A percentile compares a stretch with the other conserved stretches of the same genome.
Conservation (phyloP, 2,797 vertebrate species). For the Pseudochirops corinnae region DNA sequence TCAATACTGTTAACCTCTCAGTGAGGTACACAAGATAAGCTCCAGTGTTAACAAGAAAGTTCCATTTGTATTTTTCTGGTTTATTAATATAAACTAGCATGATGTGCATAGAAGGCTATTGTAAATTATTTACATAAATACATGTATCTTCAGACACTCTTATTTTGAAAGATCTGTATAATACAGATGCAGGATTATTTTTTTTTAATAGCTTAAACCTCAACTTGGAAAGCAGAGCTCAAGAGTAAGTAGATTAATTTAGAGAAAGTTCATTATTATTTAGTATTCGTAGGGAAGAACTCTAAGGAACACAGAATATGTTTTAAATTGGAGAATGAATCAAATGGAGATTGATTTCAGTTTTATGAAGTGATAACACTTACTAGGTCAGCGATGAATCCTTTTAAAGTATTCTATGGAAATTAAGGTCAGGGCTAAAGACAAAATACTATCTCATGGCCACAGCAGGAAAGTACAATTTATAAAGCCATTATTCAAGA, state of each 20-base stretch:
- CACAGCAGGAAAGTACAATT: background rate
- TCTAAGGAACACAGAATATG: conserved; percentile 25
- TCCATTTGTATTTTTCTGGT: conserved; percentile 14
- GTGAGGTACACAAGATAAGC: background rate
- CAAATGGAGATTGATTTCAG: conserved; percentile 8
- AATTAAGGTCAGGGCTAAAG: conserved; percentile 16
- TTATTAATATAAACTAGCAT: background rate
- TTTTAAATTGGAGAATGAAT: conserved; percentile 1
- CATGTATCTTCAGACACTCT: conserved; percentile 11
- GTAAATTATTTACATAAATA: background rate
- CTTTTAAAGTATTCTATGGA: conserved; percentile 42
- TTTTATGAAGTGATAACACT: background rate
- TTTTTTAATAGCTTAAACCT: background rate
- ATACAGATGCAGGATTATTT: background rate
- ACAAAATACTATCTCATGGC: background rate
- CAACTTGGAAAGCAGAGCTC: background rate
- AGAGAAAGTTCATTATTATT: background rate
- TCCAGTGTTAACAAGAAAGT: conserved; percentile 1
- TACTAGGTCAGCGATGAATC: conserved; percentile 8
- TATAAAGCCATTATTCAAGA: background rate
- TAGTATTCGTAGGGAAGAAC: background rate
- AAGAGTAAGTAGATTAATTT: conserved; percentile 33
- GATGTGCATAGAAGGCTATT: background rate
- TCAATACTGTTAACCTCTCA: background rate
- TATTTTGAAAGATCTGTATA: background rate